Base-by-base conservation (phyloP, 2,888 invertebrate species). In the Mythimna vitellina region DNA sequence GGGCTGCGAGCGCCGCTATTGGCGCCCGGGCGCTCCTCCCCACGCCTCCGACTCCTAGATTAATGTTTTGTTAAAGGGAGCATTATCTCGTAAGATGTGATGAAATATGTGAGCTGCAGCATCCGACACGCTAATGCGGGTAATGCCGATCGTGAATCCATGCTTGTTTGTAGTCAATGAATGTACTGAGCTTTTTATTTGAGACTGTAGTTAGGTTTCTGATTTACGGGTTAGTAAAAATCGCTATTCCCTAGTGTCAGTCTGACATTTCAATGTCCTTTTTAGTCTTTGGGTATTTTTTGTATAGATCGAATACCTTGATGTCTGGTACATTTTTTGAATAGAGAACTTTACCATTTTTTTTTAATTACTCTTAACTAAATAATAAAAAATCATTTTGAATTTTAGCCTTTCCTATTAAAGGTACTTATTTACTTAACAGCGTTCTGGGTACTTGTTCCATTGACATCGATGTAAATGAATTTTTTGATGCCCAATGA, bases 11-110 rank as follows among this genome's bases (percentile, higher is more conserved):
- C 65, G 64, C 76, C 80, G 86, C 86, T 68, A 91, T 91, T 92
- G 92, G 93, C 84, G 75, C 63, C 54, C 65, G 82, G 89, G 90
- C 87, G 87, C 91, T 84, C 88, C 88, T 66, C 82, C 83, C 80
- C 87, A 81, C 92, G 91, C 92, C 91, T 88, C 81, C 81, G 63
- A 86, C 85, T 87, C 85, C 85, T 89, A 91, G 89, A 89, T 89
- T 87, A 89, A 88, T 89, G 86, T 78, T 78, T 80, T 76, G 86
- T 88, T 82, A 85, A 81, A 80, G 80, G 73, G 80, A 80, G 70
- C 77, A 78, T 80, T 84, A 83, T 86, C 84, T 88, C 73, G 72
- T 80, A 79, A 83, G 83, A 84, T 73, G 81, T 86, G 84, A 86
- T 86, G 87, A 86, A 84, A 87, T 86, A 87, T 88, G 79, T 79